Evolutionary conservation across 2,888 invertebrate genomes (phyloP), one percentile per base, ranked within the genome.

Genomic region (Pogonocherus hispidulus): DNA sequence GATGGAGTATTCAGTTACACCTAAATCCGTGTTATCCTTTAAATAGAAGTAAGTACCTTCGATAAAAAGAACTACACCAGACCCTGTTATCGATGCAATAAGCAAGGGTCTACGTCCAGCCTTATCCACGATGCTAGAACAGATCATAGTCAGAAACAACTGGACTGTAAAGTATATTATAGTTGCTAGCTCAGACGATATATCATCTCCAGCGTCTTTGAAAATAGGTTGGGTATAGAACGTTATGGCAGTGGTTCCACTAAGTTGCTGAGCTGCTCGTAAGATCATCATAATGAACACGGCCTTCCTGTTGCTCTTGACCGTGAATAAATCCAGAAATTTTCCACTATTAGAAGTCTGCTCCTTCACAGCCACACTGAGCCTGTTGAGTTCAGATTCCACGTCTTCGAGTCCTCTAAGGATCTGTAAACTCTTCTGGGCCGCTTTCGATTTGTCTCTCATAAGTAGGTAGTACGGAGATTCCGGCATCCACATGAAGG

Each of bases 231-330:
- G 89, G 0, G 90, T 87, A 78, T 91, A 91, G 4, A 90, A 89
- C 0, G 90, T 87, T 2, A 91, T 88, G 0, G 90, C 90, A 32
- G 90, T 90, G 67, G 89, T 89, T 1, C 91, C 91, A 76, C 89
- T 89, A 51, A 91, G 75, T 67, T 85, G 84, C 64, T 90, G 89
- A 35, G 88, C 85, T 1, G 87, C 81, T 81, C 88, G 86, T 3
- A 93, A 84, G 6, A 89, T 88, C 47, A 91, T 81, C 63, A 89
- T 88, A 57, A 93, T 89, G 76, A 88, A 86, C 76, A 92, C 85
- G 1, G 92, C 92, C 83, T 89, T 89, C 70, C 89, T 87, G 78
- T 90, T 90, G 0, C 88, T 88, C 32, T 87, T 87, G 71, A 88
- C 88, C 11, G 86, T 86, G 65, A 91, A 79, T 41, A 91, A 81